Evolutionary conservation across 1,140 invertebrate genomes (phyloP).

Genomic region (Oppia nitens): DNA sequence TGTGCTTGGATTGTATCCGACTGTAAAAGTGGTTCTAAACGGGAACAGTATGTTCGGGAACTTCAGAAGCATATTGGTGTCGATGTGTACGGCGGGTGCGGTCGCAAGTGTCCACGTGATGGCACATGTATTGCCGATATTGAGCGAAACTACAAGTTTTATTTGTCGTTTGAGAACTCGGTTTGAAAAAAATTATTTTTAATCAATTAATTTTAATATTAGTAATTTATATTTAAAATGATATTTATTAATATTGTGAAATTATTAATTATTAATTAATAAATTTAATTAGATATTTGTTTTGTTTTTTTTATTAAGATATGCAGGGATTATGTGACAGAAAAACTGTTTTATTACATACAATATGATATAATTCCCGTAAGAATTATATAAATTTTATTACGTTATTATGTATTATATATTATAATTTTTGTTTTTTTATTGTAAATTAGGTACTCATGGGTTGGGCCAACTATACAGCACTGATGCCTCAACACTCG

Average conservation of each 20-base stretch:
- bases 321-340: conserved; percentile 29
- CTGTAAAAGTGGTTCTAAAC: conserved; percentile 35
- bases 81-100: conserved; percentile 50
- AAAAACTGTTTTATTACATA: conserved; percentile 28
- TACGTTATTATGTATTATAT: too few species aligned
- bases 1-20: conserved; percentile 47
- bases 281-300: too few species aligned
- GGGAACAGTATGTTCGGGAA: conserved; percentile 38
- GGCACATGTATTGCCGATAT: conserved; percentile 20
- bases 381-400: too few species aligned
- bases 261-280: too few species aligned
- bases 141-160: conserved; percentile 25
- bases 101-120: conserved; percentile 18
- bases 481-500: conserved; percentile 27
- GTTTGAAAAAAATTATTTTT: too few species aligned
- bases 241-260: too few species aligned
- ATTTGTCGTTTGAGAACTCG: conserved; percentile 29
- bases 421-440: too few species aligned
- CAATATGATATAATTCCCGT: conserved; percentile 26
- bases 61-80: conserved; percentile 38
- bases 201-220: background rate
- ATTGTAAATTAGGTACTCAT: conserved; percentile 29
- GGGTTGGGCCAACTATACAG: conserved; percentile 26
- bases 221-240: background rate
- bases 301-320: background rate